Conservation (phyloP, 2,888 invertebrate genomes). For the Drosophila emarginata region DNA sequence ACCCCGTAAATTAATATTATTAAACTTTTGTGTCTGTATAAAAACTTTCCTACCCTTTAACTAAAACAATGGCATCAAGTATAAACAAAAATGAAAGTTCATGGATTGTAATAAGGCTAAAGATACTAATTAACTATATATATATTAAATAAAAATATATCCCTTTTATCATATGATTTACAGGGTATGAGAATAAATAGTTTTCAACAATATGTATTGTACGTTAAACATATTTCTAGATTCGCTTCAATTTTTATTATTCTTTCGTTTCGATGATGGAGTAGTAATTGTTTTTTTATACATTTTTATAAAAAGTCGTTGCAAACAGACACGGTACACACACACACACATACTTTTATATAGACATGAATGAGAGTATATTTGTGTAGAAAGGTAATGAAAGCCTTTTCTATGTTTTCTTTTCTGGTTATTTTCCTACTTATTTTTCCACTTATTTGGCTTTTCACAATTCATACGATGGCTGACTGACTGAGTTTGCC, state of each 20-base stretch:
- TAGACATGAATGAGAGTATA: not conserved
- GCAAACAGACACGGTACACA: not conserved
- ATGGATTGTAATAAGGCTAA: too few relatives aligned
- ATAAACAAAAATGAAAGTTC: too few relatives aligned
- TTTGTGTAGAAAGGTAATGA: not conserved
- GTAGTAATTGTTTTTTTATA: not conserved
- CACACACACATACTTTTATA: not conserved
- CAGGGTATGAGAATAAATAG: not conserved
- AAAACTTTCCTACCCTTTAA: too few relatives aligned
- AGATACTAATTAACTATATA: too few relatives aligned
- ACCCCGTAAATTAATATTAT: not conserved
- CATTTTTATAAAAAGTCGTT: not conserved
- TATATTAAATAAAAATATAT: not conserved
- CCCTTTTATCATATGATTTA: not conserved
- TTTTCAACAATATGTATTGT: not conserved
- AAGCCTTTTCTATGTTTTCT: constrained; percentile 5
- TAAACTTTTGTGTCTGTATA: too few relatives aligned
- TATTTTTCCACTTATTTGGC: constrained; percentile 55
- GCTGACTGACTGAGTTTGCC: not conserved
- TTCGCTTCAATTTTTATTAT: not conserved
- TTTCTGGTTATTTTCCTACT: constrained; percentile 23
- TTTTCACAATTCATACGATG: constrained; percentile 37
- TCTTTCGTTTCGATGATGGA: not conserved
- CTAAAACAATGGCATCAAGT: too few relatives aligned
- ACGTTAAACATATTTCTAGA: constrained; percentile 1